These are phyloP conservation scores for Pelecanoides urinatrix DNA, from an alignment of 2,113 vertebrate genomes.

Conservation along the genomic window DNA sequence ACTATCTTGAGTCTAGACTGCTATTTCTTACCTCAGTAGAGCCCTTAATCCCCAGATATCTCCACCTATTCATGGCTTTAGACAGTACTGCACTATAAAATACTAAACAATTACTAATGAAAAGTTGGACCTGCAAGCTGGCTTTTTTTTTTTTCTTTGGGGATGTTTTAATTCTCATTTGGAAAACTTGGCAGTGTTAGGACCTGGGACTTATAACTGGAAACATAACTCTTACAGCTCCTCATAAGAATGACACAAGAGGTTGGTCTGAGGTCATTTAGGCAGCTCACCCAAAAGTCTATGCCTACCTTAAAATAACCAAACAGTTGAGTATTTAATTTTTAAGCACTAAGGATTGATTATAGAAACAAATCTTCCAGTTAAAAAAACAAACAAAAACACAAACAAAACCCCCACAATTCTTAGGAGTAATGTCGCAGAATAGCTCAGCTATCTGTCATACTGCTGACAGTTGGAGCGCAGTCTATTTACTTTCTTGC, in stretches of 20 bases:
- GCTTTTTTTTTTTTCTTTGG: not conserved
- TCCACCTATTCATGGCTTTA: not conserved
- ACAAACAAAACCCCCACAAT: not conserved
- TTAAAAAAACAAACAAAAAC: not conserved
- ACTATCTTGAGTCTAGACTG: not conserved
- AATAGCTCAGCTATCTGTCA: not conserved
- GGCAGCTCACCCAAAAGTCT: not conserved
- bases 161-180: not conserved
- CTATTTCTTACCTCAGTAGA: not conserved
- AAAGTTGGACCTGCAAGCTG: not conserved
- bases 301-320: not conserved
- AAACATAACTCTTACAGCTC: not conserved
- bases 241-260: not conserved
- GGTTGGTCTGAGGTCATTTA: not conserved
- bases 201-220: not conserved
- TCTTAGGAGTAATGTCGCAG: not conserved
- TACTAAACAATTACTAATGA: not conserved
- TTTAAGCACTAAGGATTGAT: not conserved
- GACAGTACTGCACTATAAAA: not conserved
- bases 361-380: not conserved
- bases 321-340: not conserved
- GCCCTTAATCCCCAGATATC: not conserved
- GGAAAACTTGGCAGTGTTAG: not conserved
- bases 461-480: fast-evolving
- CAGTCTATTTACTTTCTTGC: not conserved